Percentiles rank a stretch among this genome's conserved stretches.
Conservation (phyloP, 37 sponge, comb jelly and placozoan species). For the Halichondria panicea region DNA sequence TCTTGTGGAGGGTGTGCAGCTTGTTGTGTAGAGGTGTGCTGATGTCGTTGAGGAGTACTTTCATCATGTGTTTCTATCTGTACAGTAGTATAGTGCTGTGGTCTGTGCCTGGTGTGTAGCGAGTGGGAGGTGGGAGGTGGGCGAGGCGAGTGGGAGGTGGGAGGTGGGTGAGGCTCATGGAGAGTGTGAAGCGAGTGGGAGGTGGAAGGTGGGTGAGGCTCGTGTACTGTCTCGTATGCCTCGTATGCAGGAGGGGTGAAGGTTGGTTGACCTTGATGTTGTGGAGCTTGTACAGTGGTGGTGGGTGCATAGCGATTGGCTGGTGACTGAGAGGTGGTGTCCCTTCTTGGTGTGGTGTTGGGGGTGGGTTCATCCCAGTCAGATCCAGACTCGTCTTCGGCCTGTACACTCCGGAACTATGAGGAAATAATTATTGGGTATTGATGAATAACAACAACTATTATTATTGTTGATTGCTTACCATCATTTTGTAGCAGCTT, state of each 20-base stretch:
- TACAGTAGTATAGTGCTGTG: too few relatives aligned
- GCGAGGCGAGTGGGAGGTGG: background rate
- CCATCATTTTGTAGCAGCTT: conserved; percentile 32
- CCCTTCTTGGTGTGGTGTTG: background rate
- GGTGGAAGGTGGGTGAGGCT: too few relatives aligned
- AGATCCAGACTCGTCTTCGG: conserved; percentile 33
- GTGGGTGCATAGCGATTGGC: background rate
- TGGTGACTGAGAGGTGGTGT: background rate
- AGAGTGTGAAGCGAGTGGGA: too few relatives aligned
- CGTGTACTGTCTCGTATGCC: background rate
- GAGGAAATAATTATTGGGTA: background rate
- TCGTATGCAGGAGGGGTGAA: background rate
- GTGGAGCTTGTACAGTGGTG: too few relatives aligned
- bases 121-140: background rate
- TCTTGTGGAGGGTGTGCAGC: background rate
- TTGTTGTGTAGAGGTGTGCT: background rate
- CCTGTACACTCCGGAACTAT: conserved; percentile 36
- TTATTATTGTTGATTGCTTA: background rate
- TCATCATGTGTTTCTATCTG: too few relatives aligned
- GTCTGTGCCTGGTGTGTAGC: too few relatives aligned
- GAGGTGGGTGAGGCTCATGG: too few relatives aligned
- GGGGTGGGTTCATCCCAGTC: conserved; percentile 50
- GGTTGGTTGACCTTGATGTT: too few relatives aligned
- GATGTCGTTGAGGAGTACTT: too few relatives aligned
- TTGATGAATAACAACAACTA: background rate